Conservation (phyloP, 2,113 vertebrate genomes). For the Cyanoliseus patagonus region DNA sequence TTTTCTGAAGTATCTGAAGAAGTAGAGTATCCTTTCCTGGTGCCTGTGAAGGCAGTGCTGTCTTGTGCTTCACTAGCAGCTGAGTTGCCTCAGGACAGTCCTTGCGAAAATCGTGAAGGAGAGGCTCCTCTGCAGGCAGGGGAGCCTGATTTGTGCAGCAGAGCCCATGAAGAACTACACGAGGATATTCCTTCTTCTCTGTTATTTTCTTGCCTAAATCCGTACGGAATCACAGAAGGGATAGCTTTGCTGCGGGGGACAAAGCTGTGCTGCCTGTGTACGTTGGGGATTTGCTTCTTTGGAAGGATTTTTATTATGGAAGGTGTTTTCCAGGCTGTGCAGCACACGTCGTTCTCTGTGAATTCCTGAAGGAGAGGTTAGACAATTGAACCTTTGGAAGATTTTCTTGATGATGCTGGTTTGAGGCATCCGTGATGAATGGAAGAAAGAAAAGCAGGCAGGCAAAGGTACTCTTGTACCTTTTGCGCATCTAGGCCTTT, state of each 20-base stretch:
- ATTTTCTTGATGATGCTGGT: not conserved
- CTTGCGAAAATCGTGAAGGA: not conserved
- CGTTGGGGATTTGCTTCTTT: not conserved
- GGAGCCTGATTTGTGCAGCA: not conserved
- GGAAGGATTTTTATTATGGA: not conserved
- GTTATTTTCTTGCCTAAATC: not conserved
- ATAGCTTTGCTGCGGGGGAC: not conserved
- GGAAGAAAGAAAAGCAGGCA: not conserved
- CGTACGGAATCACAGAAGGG: not conserved
- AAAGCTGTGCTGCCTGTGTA: not conserved
- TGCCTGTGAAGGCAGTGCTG: not conserved
- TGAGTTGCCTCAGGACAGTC: not conserved
- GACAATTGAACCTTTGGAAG: not conserved
- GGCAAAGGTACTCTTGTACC: not conserved
- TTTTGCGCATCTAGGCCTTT: not conserved
- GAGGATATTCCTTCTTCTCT: not conserved
- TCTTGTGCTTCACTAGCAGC: not conserved
- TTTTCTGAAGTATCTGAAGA: not conserved
- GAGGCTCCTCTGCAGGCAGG: not conserved
- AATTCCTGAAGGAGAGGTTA: not conserved
- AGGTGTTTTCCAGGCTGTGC: not conserved
- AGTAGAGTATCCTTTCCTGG: not conserved
- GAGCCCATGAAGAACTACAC: not conserved
- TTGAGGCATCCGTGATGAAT: fast-evolving
- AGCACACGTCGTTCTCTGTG: fast-evolving